phyloP scores from a whole-genome alignment of 2,888 invertebrate genomes.

The Tetrapedia diversipes region DNA sequence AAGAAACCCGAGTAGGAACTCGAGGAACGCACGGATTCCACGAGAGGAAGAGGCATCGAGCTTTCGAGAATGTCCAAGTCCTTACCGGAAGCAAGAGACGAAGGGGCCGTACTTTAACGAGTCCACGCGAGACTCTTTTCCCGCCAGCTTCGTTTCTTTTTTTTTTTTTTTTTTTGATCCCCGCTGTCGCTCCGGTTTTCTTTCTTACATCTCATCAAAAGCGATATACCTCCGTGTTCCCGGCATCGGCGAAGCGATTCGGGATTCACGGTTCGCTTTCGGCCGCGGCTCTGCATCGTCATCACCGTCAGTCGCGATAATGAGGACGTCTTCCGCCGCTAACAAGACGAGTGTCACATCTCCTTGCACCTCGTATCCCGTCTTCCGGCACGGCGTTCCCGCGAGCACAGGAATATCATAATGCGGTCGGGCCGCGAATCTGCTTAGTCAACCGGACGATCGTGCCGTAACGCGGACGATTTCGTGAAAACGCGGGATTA shows the following conservation, averaged over 20 bases:
- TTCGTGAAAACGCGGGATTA: constrained; percentile 28
- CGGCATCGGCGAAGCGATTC: constrained; percentile 18
- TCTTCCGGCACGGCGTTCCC: constrained; percentile 18
- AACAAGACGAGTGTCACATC: constrained; percentile 74
- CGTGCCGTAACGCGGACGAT: background rate
- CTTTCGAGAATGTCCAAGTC: background rate
- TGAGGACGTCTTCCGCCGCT: constrained; percentile 73
- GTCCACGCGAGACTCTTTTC: constrained; percentile 28
- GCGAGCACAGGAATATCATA: constrained; percentile 61
- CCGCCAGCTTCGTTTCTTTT: too few relatives aligned
- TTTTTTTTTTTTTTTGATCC: constrained; percentile 41
- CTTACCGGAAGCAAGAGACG: background rate
- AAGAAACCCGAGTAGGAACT: constrained; percentile 9
- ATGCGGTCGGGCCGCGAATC: constrained; percentile 62
- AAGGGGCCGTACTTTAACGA: constrained; percentile 50
- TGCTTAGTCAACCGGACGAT: constrained; percentile 60
- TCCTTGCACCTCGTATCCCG: constrained; percentile 36
- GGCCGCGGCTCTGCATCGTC: constrained; percentile 65
- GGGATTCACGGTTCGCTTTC: constrained; percentile 37
- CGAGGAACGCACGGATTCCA: background rate
- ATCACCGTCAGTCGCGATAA: constrained; percentile 73
- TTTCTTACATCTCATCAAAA: constrained; percentile 43
- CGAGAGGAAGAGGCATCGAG: constrained; percentile 21
- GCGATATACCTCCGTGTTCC: background rate
- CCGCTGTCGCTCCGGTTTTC: constrained; percentile 22